Evolutionary conservation across 2,113 vertebrate species (phyloP).

Genomic region (Osmerus eperlanus): DNA sequence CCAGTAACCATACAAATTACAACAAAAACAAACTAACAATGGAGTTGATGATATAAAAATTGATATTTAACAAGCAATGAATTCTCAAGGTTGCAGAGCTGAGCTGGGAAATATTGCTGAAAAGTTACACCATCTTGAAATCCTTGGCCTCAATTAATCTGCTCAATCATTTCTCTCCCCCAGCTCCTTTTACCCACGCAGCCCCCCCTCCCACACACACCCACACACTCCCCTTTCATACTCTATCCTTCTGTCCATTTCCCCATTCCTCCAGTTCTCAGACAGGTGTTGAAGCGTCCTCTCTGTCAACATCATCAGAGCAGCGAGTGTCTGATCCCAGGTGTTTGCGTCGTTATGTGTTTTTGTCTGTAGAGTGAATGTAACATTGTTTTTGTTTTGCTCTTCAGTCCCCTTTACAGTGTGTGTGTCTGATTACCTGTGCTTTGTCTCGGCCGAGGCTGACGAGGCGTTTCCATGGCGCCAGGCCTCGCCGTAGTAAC

Average conservation of each 20-base stretch:
- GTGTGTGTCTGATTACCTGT: constrained; percentile 64
- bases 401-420: too few species aligned
- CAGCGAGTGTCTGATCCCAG: not conserved
- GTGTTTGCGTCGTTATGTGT: not conserved
- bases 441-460: constrained; percentile 65
- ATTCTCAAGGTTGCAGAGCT: not conserved
- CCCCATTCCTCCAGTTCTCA: constrained; percentile 24
- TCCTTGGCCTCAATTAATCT: not conserved
- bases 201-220: not conserved
- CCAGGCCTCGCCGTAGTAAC: constrained; percentile 76
- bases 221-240: not conserved
- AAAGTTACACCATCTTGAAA: not conserved
- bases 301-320: constrained; percentile 22
- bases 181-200: not conserved
- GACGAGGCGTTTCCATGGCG: constrained; percentile 83
- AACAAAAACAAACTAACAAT: too few species aligned
- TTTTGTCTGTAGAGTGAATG: not conserved
- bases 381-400: too few species aligned
- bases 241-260: not conserved
- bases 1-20: too few species aligned
- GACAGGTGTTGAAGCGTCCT: not conserved
- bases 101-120: not conserved
- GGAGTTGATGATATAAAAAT: too few species aligned
- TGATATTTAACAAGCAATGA: not conserved
- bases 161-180: not conserved